A percentile compares a stretch with the other conserved stretches of the same genome.
Evolutionary conservation across 2,797 vertebrate species (phyloP).

Genomic region (Karalla daura): DNA sequence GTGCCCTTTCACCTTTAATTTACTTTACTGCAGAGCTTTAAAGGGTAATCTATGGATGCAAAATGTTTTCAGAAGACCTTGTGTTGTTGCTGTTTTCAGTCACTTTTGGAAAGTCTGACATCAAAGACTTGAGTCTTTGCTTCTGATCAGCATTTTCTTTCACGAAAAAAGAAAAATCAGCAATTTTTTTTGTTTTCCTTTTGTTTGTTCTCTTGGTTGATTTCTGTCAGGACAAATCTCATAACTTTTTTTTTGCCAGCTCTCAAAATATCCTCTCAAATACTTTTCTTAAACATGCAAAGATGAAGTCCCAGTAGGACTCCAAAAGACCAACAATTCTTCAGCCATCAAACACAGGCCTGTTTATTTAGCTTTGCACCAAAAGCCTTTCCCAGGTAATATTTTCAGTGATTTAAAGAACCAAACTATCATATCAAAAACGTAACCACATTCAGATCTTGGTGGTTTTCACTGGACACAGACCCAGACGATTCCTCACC

Average conservation of each 20-base stretch:
- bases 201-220: neutral
- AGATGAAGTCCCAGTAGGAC: neutral
- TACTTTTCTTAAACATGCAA: neutral
- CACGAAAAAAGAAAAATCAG: neutral
- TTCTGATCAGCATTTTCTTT: neutral
- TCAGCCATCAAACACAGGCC: too few relatives aligned
- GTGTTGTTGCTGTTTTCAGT: neutral
- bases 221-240: neutral
- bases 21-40: neutral
- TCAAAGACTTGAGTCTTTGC: neutral
- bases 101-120: neutral
- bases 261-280: neutral
- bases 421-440: too few relatives aligned
- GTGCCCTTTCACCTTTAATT: neutral
- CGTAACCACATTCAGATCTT: too few relatives aligned
- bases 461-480: too few relatives aligned
- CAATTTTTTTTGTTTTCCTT: neutral
- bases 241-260: neutral
- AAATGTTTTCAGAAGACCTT: too few relatives aligned
- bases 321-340: too few relatives aligned
- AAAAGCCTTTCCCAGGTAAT: too few relatives aligned
- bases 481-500: conserved; percentile 88
- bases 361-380: too few relatives aligned
- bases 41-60: neutral
- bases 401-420: too few relatives aligned